phyloP scores from a whole-genome alignment of 2,113 vertebrate genomes.

The Poeciliopsis retropinna region DNA sequence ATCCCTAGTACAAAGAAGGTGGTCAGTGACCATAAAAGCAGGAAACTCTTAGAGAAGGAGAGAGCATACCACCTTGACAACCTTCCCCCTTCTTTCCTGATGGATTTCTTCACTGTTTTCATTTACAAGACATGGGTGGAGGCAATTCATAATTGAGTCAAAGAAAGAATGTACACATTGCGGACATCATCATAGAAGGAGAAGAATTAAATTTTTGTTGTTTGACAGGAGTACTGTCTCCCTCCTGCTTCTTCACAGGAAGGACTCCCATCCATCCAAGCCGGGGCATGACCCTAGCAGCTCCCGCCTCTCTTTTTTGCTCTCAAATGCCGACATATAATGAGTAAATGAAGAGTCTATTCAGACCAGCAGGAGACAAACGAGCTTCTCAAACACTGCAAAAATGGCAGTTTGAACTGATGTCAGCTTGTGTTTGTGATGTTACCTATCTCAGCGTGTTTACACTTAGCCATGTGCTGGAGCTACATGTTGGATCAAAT shows the following conservation, averaged over 20 bases:
- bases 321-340: slow-evolving; percentile 95
- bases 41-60: slow-evolving; percentile 64
- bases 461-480: slow-evolving; percentile 59
- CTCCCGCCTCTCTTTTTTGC: slow-evolving; percentile 84
- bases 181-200: slow-evolving; percentile 91
- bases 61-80: slow-evolving; percentile 86
- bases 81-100: slow-evolving; percentile 89
- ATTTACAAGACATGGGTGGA: slow-evolving; percentile 89
- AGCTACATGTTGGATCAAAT: slow-evolving; percentile 39
- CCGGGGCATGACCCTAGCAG: slow-evolving; percentile 88
- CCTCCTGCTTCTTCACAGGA: slow-evolving; percentile 89
- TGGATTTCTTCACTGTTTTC: slow-evolving; percentile 89
- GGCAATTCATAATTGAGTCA: slow-evolving; percentile 91
- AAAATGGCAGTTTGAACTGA: slow-evolving; percentile 88
- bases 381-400: slow-evolving; percentile 86
- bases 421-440: slow-evolving; percentile 83
- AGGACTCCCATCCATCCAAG: slow-evolving; percentile 93
- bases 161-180: slow-evolving; percentile 93
- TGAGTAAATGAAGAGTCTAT: slow-evolving; percentile 94
- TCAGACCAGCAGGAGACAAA: slow-evolving; percentile 77
- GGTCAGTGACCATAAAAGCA: slow-evolving; percentile 31
- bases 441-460: slow-evolving; percentile 64
- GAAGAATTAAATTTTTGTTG: slow-evolving; percentile 95
- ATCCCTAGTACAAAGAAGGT: not conserved
- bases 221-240: slow-evolving; percentile 97